Evolutionary conservation across 2,888 invertebrate genomes (phyloP).

Genomic region (Nysson spinosus): DNA sequence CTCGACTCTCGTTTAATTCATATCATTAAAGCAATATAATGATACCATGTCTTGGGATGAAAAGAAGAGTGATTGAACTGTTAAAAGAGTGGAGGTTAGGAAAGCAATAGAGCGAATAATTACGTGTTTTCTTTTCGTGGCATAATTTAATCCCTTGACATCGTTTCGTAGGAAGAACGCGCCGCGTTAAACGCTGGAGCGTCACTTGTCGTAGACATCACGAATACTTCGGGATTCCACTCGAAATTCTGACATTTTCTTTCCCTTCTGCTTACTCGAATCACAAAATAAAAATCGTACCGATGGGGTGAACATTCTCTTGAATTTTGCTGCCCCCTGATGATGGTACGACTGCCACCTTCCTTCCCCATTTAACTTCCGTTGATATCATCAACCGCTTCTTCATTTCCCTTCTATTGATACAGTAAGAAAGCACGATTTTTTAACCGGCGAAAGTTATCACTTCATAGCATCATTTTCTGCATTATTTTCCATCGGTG

Average conservation of each 20-base stretch:
- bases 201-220: constrained; percentile 55
- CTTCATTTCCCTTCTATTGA: too few species aligned
- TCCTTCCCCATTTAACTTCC: not conserved
- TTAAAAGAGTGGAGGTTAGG: constrained; percentile 34
- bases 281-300: constrained; percentile 35
- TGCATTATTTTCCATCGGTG: too few species aligned
- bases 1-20: not conserved
- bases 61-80: too few species aligned
- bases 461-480: too few species aligned
- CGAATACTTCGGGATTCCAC: constrained; percentile 10
- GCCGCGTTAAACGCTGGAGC: constrained; percentile 36
- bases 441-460: too few species aligned
- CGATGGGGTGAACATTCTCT: constrained; percentile 8
- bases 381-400: not conserved
- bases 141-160: constrained; percentile 72
- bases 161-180: constrained; percentile 54
- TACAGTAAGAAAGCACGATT: too few species aligned
- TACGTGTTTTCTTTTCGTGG: constrained; percentile 76
- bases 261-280: constrained; percentile 4
- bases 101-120: constrained; percentile 45
- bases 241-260: constrained; percentile 38
- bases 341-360: not conserved
- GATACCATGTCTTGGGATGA: too few species aligned
- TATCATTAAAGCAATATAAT: too few species aligned
- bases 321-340: constrained; percentile 37